Percentiles rank a stretch among this genome's conserved stretches.
phyloP scores from a whole-genome alignment of 1,140 invertebrate species.

The Parasteatoda tepidariorum region DNA sequence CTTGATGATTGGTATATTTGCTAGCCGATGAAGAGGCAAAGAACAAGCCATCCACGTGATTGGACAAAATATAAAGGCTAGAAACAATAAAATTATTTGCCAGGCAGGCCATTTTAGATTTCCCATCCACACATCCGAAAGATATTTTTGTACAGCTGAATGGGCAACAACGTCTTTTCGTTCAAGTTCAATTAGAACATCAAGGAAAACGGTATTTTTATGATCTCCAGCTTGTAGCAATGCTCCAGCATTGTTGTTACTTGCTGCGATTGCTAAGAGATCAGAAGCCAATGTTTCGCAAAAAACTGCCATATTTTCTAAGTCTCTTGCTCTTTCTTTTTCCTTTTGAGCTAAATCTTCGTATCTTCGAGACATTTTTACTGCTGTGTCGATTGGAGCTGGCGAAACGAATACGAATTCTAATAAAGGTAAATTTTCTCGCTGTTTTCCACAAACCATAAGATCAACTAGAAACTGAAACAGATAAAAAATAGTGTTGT shows the following conservation, averaged over 20 bases:
- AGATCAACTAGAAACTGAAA: conserved; percentile 95
- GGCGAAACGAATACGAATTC: conserved; percentile 97
- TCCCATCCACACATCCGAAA: conserved; percentile 95
- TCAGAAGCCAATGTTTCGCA: conserved; percentile 98
- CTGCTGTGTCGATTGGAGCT: conserved; percentile 97
- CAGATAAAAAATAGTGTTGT: not conserved
- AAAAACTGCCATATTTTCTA: conserved; percentile 92
- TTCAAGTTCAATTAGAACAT: conserved; percentile 92
- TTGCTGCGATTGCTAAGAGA: conserved; percentile 90
- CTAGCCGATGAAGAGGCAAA: conserved; percentile 93
- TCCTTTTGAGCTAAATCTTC: conserved; percentile 85
- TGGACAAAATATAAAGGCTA: conserved; percentile 91
- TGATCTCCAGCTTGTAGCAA: conserved; percentile 92
- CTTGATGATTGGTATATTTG: conserved; percentile 93
- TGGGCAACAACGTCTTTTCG: conserved; percentile 89
- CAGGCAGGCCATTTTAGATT: conserved; percentile 94
- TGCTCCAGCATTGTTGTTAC: conserved; percentile 90
- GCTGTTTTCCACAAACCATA: conserved; percentile 97
- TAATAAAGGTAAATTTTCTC: conserved; percentile 95
- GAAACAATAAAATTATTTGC: conserved; percentile 92
- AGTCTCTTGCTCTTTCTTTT: conserved; percentile 96
- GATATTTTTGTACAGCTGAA: conserved; percentile 70
- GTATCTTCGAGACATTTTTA: conserved; percentile 88
- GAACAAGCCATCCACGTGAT: conserved; percentile 97
- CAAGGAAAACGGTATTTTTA: conserved; percentile 92